Evolutionary conservation across 2,113 vertebrate genomes (phyloP), one percentile per base, ranked within the genome.

Genomic region (Archocentrus centrarchus): DNA sequence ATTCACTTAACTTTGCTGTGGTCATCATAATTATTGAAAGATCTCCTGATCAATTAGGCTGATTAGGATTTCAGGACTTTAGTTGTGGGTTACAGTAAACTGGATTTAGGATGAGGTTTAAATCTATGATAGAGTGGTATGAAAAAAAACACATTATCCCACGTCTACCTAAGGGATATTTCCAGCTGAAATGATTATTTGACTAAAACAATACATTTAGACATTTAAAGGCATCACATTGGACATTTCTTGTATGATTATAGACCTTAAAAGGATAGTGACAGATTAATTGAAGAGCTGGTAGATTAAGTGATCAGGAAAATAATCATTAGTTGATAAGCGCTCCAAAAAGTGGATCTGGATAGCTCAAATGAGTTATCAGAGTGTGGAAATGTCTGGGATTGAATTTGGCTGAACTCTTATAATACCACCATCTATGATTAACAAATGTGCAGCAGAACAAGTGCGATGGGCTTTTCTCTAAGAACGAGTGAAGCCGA

Each of bases 1-100:
- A 82, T 73, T 91, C 77, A 47, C 70, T 86, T 68, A 53, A 3
- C 73, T 80, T 24, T 35, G 32, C 62, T 63, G 63, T 41, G 55
- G 24, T 30, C 73, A 22, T 79, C 22, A 39, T 68, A 77, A 79
- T 77, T 62, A 77, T 11, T 24, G n/a, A 77, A 82, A 73, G 30
- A 82, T 70, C n/a, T 24, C 4, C 68, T 75, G 24, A 59, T 77
- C 53, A 60, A 2, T 79, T 60, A 59, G 18, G 15, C 60, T 30
- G 7, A 70, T 81, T 27, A 55, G 22, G 41, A 82, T 30, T 22
- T 73, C 24, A 58, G 55, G 41, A 44, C n/a, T 62, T 27, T 2
- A 7, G 30, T 80, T 30, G 7, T 14, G 11, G 30, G 20, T 77
- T 37, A 64, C 39, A 85, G 66, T 58, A 55, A 55, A 73, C 18